Conservation (phyloP, 2,888 invertebrate species). For the Proisotoma minuta region DNA sequence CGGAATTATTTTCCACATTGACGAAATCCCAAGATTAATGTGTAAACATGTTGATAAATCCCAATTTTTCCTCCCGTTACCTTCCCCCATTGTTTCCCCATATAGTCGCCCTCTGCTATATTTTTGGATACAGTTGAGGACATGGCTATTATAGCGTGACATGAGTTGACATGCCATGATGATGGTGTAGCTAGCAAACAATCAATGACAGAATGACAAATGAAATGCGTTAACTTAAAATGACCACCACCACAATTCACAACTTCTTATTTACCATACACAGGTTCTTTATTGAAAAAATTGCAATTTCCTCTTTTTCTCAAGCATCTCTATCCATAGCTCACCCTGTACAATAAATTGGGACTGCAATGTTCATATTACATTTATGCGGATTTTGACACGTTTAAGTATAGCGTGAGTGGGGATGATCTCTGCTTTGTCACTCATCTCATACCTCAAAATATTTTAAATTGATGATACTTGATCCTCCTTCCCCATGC, state of each 20-base stretch:
- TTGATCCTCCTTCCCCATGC: conserved; percentile 1
- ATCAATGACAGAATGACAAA: background rate
- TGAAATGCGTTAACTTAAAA: background rate
- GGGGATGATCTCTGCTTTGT: background rate
- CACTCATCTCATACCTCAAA: background rate
- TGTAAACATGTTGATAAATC: background rate
- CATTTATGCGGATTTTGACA: too few relatives aligned
- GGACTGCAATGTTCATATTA: too few relatives aligned
- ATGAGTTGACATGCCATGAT: too few relatives aligned
- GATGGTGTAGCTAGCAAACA: background rate
- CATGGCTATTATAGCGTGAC: background rate
- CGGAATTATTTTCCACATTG: background rate
- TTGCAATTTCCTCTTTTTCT: too few relatives aligned
- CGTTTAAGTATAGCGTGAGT: too few relatives aligned
- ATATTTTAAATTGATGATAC: background rate
- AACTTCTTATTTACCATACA: too few relatives aligned
- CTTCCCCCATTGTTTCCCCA: conserved; percentile 5
- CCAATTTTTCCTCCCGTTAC: background rate
- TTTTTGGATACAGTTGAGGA: background rate
- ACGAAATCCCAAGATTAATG: background rate
- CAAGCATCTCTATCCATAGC: too few relatives aligned
- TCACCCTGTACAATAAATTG: too few relatives aligned
- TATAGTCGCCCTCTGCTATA: background rate
- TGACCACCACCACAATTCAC: background rate
- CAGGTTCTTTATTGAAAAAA: too few relatives aligned